phyloP scores from a whole-genome alignment of 2,888 invertebrate genomes.

The Aphidoletes aphidimyza region DNA sequence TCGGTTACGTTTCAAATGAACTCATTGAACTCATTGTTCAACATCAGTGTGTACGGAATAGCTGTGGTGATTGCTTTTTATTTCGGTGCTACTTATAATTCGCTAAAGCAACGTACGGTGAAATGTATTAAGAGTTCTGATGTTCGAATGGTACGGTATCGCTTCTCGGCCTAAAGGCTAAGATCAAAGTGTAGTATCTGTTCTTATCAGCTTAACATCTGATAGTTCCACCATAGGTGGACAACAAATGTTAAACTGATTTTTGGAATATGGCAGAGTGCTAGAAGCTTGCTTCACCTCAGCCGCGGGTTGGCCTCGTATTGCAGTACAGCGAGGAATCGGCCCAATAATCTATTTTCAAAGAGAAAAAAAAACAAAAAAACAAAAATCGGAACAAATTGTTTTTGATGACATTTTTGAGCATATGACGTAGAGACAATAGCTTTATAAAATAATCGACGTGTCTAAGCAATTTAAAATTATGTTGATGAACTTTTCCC shows the following conservation, averaged over 20 bases:
- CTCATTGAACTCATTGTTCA: too few species aligned
- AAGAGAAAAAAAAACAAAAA: neutral
- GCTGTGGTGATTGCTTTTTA: too few species aligned
- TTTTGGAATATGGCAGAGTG: slow-evolving; percentile 70
- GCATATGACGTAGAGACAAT: too few species aligned
- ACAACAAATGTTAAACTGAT: slow-evolving; percentile 71
- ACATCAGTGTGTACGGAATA: too few species aligned
- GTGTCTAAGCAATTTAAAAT: too few species aligned
- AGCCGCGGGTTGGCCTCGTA: slow-evolving; percentile 75
- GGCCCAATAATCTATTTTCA: slow-evolving; percentile 60
- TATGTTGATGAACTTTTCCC: too few species aligned
- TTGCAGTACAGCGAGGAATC: slow-evolving; percentile 75
- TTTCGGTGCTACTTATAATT: slow-evolving; percentile 25
- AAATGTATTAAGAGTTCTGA: neutral
- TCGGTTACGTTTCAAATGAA: too few species aligned
- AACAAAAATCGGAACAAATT: neutral
- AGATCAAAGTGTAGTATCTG: slow-evolving; percentile 75
- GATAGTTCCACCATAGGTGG: slow-evolving; percentile 70
- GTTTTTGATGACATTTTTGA: too few species aligned
- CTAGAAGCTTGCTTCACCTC: slow-evolving; percentile 75
- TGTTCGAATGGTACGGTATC: slow-evolving; percentile 60
- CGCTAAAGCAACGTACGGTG: slow-evolving; percentile 11
- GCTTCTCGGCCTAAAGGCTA: slow-evolving; percentile 71
- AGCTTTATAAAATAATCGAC: too few species aligned
- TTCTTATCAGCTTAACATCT: slow-evolving; percentile 79